A percentile compares a stretch with the other conserved stretches of the same genome.
Evolutionary conservation across 2,888 invertebrate genomes (phyloP).

Genomic region (Molanna angustata): DNA sequence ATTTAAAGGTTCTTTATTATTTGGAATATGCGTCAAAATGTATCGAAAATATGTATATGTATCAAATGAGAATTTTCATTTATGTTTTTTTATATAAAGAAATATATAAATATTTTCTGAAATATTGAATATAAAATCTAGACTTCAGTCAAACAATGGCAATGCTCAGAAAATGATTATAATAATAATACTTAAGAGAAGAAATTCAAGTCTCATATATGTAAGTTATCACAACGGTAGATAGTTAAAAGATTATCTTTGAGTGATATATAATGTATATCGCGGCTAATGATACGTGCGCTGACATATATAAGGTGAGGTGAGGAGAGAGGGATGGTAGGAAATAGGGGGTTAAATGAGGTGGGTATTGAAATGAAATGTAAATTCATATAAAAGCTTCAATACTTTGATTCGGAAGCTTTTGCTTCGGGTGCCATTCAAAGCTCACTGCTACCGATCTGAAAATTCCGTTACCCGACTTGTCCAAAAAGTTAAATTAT

Average conservation of each 20-base stretch:
- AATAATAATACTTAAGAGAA: constrained; percentile 14
- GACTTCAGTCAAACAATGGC: background rate
- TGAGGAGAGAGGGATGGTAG: background rate
- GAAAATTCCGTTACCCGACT: constrained; percentile 6
- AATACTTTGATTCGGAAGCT: constrained; percentile 16
- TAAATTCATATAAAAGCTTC: constrained; percentile 28
- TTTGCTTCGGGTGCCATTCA: constrained; percentile 13
- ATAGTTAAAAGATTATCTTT: constrained; percentile 18
- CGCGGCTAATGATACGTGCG: constrained; percentile 26
- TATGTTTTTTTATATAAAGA: no score
- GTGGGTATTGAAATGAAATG: constrained; percentile 23
- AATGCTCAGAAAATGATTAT: background rate
- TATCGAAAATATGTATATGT: no score
- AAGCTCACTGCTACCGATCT: constrained; percentile 21
- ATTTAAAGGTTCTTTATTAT: no score
- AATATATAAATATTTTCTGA: no score
- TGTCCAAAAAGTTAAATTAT: no score
- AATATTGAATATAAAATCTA: background rate
- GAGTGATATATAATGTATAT: constrained; percentile 6
- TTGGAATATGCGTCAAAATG: no score
- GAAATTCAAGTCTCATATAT: background rate
- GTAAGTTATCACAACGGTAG: constrained; percentile 18
- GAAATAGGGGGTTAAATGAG: no score
- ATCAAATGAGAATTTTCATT: no score
- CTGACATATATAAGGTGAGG: constrained; percentile 13